Evolutionary conservation across 1,140 invertebrate genomes (phyloP).

Genomic region (Lucilia sericata): DNA sequence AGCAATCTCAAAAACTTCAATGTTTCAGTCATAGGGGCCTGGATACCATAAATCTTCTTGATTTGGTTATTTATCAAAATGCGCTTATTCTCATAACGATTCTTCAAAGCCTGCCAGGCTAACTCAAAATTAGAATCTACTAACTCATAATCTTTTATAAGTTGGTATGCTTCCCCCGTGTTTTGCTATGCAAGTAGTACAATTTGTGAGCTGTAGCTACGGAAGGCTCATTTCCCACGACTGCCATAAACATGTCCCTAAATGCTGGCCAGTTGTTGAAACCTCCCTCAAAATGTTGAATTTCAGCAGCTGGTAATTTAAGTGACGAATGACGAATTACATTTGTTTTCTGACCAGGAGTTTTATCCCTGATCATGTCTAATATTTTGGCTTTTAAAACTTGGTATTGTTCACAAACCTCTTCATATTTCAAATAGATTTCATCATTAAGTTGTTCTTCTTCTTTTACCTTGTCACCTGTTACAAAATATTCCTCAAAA

Average conservation of each 20-base stretch:
- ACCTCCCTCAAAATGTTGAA: conserved; percentile 7
- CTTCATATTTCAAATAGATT: too few relatives aligned
- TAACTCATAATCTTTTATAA: background rate
- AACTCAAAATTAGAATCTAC: conserved; percentile 5
- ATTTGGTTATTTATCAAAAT: conserved; percentile 24
- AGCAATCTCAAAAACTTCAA: background rate
- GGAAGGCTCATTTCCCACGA: background rate
- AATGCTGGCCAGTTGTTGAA: background rate
- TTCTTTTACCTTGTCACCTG: too few relatives aligned
- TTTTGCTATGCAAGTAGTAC: too few relatives aligned
- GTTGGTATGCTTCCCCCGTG: too few relatives aligned
- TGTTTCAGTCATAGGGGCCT: background rate
- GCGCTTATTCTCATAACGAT: conserved; percentile 7
- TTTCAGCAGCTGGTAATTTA: conserved; percentile 17
- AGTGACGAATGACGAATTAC: background rate
- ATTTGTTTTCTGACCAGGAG: background rate
- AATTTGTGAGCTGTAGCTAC: background rate
- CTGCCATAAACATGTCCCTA: background rate
- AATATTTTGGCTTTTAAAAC: background rate
- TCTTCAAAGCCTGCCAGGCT: background rate
- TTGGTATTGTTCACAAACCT: background rate
- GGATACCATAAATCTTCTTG: background rate
- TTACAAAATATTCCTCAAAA: background rate
- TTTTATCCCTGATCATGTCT: background rate
- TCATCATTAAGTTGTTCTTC: too few relatives aligned